Conservation (phyloP, 2,797 vertebrate species). For the Eulemur rubriventer region DNA sequence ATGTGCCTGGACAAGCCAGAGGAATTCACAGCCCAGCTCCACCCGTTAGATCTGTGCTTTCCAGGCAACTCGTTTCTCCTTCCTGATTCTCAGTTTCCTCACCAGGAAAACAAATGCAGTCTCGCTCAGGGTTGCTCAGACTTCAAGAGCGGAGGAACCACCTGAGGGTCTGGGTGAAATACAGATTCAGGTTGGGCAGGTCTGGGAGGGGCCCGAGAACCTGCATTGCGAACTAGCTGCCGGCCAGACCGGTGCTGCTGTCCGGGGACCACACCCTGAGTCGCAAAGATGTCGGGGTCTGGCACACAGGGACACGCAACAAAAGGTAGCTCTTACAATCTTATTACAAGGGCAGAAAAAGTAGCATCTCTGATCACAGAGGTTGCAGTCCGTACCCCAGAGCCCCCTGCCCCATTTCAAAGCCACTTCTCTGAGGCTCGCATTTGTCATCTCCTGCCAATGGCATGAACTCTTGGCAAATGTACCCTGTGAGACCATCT, state of each 20-base stretch:
- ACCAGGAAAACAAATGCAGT: fast-evolving
- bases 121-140: not conserved
- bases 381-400: not conserved
- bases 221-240: not conserved
- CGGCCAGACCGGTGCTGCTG: fast-evolving
- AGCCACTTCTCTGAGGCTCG: not conserved
- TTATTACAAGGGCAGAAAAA: not conserved
- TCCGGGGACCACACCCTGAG: too few species aligned
- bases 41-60: not conserved
- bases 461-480: slow-evolving; percentile 20
- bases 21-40: not conserved
- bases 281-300: too few species aligned
- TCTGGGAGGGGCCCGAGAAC: not conserved
- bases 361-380: not conserved
- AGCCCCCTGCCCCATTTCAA: not conserved
- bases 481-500: slow-evolving; percentile 46
- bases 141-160: not conserved
- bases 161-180: too few species aligned
- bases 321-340: not conserved
- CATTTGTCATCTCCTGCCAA: slow-evolving; percentile 24
- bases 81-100: not conserved
- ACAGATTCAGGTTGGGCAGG: not conserved
- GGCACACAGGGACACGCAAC: not conserved
- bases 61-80: not conserved
- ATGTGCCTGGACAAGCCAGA: not conserved